Base-by-base conservation (phyloP, 2,888 invertebrate genomes). In the Cryptocheilus praepositus region DNA sequence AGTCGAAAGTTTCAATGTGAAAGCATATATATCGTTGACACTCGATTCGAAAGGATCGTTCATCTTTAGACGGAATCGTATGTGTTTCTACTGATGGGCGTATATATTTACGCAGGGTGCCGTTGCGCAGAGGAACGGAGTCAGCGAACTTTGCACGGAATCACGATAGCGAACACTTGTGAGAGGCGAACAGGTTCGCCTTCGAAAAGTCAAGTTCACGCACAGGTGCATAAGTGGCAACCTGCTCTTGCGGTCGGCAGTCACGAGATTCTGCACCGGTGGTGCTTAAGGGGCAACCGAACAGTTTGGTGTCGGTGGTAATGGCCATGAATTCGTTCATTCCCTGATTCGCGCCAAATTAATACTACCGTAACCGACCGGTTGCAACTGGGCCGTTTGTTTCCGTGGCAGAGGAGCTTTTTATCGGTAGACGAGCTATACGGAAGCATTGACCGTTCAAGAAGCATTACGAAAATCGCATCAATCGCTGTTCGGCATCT, bases 201-300 rank as follows among this genome's bases (percentile, higher is more conserved):
- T 76, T 74, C 66, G 68, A 74, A 76, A 66, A 74, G 75, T 72
- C 74, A 77, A 80, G 76, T 77, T 80, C 67, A 80, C 71, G 79
- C 73, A 76, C 59, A 79, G 71, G 68, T 73, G 77, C 71, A 66
- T 63, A 80, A 80, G 77, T 77, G 61, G 80, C 63, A 71, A 72
- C 61, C 61, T 63, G 61, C 56, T 70, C 56, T 66, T 53, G 64
- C 64, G 71, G 65, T 64, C 64, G 67, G 67, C 64, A 75, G 73
- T 74, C 68, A 60, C 70, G 68, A 70, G 74, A 74, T 73, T 73
- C 51, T 67, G 43, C 51, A 59, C 64, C 70, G 44, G 53, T 15
- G 5, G 25, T 25, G 25, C 5, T 25, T 25, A 53, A 53, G 25
- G 13, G 49, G 15, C 49, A 16, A 18, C 4, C 49, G 57, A 64